phyloP scores from a whole-genome alignment of 2,113 vertebrate genomes.

The Ondatra zibethicus region DNA sequence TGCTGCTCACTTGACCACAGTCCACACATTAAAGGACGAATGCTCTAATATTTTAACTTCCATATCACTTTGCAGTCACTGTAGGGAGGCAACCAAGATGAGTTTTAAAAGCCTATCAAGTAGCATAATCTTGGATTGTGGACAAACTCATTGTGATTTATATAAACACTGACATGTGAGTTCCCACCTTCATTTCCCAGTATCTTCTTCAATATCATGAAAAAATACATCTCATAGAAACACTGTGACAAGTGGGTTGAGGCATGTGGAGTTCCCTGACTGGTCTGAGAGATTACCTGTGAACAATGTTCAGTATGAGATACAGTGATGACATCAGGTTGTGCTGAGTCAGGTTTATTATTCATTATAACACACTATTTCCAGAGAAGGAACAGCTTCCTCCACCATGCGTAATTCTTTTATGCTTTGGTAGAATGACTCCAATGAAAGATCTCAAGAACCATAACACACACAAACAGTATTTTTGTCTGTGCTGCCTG shows the following conservation, averaged over 20 bases:
- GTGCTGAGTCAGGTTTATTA: neutral
- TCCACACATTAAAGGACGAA: neutral
- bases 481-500: neutral
- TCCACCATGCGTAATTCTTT: too few relatives aligned
- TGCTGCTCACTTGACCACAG: neutral
- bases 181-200: neutral
- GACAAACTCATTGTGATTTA: neutral
- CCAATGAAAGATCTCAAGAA: neutral
- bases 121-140: neutral
- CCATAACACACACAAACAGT: too few relatives aligned
- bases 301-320: neutral
- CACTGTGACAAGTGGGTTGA: neutral
- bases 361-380: neutral
- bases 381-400: neutral
- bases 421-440: neutral
- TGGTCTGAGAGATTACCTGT: neutral
- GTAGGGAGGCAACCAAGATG: neutral
- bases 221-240: neutral
- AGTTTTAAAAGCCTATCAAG: neutral
- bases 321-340: neutral
- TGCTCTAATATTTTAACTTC: neutral
- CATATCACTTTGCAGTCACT: neutral
- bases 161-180: neutral
- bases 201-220: neutral
- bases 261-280: neutral